Conservation (phyloP, 1,140 invertebrate genomes). For the Colletes latitarsis region DNA sequence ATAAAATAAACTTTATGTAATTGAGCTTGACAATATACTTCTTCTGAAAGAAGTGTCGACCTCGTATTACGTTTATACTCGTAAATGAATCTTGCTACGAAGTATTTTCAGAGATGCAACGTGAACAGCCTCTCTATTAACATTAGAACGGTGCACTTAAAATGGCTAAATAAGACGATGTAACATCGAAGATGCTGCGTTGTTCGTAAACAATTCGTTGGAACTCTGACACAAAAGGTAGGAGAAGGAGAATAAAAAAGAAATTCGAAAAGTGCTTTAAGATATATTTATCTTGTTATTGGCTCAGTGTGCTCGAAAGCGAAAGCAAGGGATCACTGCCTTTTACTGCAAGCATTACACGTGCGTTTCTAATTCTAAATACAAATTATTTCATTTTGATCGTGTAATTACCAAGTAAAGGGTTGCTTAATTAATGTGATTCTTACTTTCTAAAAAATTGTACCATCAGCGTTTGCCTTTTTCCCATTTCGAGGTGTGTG, state of each 20-base stretch:
- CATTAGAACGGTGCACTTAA: not conserved
- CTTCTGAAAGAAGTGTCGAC: too few relatives aligned
- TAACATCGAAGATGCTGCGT: not conserved
- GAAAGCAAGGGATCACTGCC: not conserved
- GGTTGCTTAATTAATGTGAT: not conserved
- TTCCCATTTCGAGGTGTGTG: constrained; percentile 28
- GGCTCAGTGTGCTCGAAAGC: not conserved
- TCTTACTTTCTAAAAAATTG: constrained; percentile 42
- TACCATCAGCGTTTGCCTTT: not conserved
- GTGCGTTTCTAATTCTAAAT: constrained; percentile 3
- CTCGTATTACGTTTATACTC: too few relatives aligned
- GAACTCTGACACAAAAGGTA: too few relatives aligned
- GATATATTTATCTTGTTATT: not conserved
- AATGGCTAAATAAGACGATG: too few relatives aligned
- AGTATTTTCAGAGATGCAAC: not conserved
- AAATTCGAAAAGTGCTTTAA: not conserved
- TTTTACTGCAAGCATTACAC: constrained; percentile 1
- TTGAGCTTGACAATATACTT: not conserved
- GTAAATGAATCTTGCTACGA: not conserved
- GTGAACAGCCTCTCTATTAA: not conserved
- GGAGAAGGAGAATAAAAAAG: not conserved
- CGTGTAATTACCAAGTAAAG: not conserved
- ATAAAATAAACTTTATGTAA: not conserved
- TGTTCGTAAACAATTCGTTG: not conserved
- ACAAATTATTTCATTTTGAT: not conserved